These are phyloP conservation scores for Chrysolina haemoptera DNA, from an alignment of 2,888 invertebrate genomes.

Conservation along the genomic window DNA sequence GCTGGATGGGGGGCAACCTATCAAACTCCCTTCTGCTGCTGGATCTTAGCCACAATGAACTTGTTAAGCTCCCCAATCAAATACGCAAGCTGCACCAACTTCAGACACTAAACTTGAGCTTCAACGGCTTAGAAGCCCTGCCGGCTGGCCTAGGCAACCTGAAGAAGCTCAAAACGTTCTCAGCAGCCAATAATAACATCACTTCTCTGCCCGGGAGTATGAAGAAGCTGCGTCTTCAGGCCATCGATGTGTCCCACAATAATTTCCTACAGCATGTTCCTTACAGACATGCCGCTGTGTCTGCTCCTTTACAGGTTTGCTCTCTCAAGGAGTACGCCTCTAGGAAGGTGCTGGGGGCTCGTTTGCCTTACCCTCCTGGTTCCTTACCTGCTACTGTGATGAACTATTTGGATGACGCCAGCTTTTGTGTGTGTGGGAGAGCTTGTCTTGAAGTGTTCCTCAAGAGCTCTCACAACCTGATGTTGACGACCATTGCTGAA, in stretches of 20 bases:
- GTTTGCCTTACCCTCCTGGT: constrained; percentile 73
- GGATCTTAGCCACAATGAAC: constrained; percentile 77
- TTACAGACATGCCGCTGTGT: constrained; percentile 45
- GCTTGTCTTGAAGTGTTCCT: constrained; percentile 65
- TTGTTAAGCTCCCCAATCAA: constrained; percentile 74
- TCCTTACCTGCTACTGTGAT: constrained; percentile 75
- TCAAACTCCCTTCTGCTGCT: constrained; percentile 73
- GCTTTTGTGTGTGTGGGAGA: constrained; percentile 77
- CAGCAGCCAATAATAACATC: constrained; percentile 73
- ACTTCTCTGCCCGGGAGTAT: constrained; percentile 75
- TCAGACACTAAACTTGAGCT: constrained; percentile 76
- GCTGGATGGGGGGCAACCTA: constrained; percentile 77
- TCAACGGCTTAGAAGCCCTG: constrained; percentile 74
- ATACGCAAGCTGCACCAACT: constrained; percentile 77
- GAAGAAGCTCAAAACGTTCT: constrained; percentile 72
- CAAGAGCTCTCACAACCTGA: constrained; percentile 65
- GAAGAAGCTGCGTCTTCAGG: constrained; percentile 71
- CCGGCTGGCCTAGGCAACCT: constrained; percentile 80
- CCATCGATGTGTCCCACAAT: constrained; percentile 75
- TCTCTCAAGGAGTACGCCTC: constrained; percentile 74
- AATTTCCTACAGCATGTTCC: constrained; percentile 65
- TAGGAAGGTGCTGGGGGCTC: constrained; percentile 72
- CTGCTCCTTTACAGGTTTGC: constrained; percentile 67
- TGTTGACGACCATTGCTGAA: constrained; percentile 68
- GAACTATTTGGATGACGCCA: constrained; percentile 74